Evolutionary conservation across 2,113 vertebrate genomes (phyloP).

Genomic region (Taxidea taxus): DNA sequence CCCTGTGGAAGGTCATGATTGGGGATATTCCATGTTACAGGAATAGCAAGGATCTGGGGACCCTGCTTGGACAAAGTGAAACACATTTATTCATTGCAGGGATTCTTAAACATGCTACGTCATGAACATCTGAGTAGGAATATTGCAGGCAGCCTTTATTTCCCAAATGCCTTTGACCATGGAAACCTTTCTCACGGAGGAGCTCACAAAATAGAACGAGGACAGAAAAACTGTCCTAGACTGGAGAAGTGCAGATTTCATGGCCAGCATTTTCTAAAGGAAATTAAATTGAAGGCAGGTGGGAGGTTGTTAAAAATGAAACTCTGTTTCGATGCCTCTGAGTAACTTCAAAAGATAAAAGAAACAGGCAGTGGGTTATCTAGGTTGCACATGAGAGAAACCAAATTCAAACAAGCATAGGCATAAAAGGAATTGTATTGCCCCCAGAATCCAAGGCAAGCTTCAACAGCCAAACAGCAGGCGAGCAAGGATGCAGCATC

Average conservation of each 20-base stretch:
- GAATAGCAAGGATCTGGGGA: neutral
- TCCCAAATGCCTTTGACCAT: slow-evolving; percentile 41
- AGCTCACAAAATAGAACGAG: slow-evolving; percentile 44
- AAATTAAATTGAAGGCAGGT: slow-evolving; percentile 73
- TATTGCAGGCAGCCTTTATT: neutral
- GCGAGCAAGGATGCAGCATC: neutral
- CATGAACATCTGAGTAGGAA: neutral
- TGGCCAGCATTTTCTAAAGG: slow-evolving; percentile 55
- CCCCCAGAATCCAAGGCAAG: slow-evolving; percentile 15
- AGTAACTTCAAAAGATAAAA: slow-evolving; percentile 73
- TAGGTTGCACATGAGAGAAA: slow-evolving; percentile 50
- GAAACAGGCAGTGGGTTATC: slow-evolving; percentile 64
- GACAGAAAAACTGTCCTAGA: neutral
- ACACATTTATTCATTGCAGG: neutral
- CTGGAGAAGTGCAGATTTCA: slow-evolving; percentile 51
- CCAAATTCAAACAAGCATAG: slow-evolving; percentile 59
- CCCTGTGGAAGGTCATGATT: neutral
- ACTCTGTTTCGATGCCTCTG: slow-evolving; percentile 55
- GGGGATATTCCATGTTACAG: neutral
- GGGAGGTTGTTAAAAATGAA: slow-evolving; percentile 75
- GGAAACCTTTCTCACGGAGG: slow-evolving; percentile 22
- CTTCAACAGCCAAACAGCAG: neutral
- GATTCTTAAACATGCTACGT: neutral
- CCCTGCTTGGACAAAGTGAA: neutral
- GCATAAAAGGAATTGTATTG: slow-evolving; percentile 55